A percentile compares a stretch with the other conserved stretches of the same genome.
Conservation (phyloP, 2,113 vertebrate genomes). For the Sula dactylatra region DNA sequence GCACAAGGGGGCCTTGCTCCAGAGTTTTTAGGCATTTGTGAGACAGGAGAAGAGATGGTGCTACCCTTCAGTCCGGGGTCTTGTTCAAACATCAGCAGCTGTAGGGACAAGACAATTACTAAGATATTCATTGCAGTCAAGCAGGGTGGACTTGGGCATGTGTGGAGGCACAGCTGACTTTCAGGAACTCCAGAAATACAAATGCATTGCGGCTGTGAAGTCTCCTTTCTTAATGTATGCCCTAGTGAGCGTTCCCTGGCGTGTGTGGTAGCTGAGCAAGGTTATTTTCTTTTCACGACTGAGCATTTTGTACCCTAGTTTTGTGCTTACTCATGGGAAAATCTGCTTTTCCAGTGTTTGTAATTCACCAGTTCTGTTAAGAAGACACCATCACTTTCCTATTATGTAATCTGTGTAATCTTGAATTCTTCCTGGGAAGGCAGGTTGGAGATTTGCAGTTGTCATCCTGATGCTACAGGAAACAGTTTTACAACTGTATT, state of each 20-base stretch:
- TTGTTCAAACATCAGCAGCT: background rate
- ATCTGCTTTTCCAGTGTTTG: background rate
- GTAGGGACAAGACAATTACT: background rate
- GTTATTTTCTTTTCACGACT: background rate
- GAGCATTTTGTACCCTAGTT: background rate
- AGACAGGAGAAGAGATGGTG: background rate
- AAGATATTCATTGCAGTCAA: background rate
- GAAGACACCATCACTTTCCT: background rate
- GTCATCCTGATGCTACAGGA: background rate
- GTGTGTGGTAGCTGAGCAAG: background rate
- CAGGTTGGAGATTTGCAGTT: background rate
- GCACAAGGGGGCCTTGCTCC: background rate
- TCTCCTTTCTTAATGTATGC: background rate
- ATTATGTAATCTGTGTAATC: rapidly evolving
- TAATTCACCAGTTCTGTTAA: background rate
- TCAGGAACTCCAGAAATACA: background rate
- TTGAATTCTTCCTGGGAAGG: background rate
- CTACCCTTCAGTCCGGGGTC: background rate
- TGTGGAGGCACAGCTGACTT: background rate
- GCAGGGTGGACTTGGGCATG: background rate
- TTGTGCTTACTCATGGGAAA: background rate
- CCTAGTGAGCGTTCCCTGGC: background rate
- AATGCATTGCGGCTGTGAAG: background rate
- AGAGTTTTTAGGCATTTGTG: background rate
- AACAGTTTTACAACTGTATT: background rate